These are phyloP conservation scores for Siderastrea radians DNA, from an alignment of 92 coral and sea anemone genomes.

Conservation along the genomic window DNA sequence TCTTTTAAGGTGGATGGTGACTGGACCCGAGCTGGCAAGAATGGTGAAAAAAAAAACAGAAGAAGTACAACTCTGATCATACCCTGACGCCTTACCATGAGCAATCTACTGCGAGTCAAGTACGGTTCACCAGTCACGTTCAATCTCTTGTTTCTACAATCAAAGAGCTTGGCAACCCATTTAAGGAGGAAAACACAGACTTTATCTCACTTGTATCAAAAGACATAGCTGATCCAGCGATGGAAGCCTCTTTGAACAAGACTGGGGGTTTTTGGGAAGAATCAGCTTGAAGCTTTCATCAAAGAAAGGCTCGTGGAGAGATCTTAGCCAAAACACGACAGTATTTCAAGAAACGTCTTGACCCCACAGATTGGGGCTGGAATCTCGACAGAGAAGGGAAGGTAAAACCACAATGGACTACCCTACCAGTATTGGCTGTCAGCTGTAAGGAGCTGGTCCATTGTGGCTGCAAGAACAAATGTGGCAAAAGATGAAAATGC, in stretches of 20 bases:
- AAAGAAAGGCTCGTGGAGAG: background rate
- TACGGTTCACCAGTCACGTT: too few species aligned
- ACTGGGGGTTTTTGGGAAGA: too few species aligned
- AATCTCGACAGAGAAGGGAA: too few species aligned
- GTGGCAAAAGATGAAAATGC: background rate
- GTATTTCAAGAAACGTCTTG: background rate
- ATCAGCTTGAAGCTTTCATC: too few species aligned
- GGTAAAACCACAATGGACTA: too few species aligned
- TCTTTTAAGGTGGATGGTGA: background rate
- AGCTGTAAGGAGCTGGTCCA: too few species aligned
- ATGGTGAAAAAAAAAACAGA: background rate
- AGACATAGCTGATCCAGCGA: too few species aligned
- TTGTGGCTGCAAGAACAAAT: background rate
- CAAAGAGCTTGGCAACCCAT: background rate
- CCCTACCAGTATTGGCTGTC: too few species aligned
- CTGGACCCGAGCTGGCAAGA: too few species aligned
- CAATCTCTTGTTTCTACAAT: too few species aligned
- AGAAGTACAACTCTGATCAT: background rate
- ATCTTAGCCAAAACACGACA: too few species aligned
- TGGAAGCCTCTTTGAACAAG: too few species aligned
- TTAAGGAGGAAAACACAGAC: background rate
- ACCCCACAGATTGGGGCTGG: background rate
- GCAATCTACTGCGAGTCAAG: background rate
- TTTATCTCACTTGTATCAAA: background rate
- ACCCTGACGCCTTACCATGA: background rate